A percentile compares a stretch with the other conserved stretches of the same genome.
Conservation (phyloP, 2,797 vertebrate species). For the Enteromius paludinosus region DNA sequence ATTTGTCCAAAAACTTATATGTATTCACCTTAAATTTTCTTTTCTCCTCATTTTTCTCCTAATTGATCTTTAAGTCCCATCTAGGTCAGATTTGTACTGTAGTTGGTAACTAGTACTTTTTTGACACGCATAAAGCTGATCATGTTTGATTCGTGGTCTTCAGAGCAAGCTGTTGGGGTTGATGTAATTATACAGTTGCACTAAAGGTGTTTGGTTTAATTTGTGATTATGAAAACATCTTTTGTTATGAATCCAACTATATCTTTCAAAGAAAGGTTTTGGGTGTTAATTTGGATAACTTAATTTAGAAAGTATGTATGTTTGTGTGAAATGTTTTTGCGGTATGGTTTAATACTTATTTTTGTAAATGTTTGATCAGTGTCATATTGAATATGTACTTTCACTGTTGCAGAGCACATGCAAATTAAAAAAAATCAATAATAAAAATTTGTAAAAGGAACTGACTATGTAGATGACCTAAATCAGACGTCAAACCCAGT, state of each 20-base stretch:
- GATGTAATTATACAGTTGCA: constrained; percentile 66
- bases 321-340: constrained; percentile 25
- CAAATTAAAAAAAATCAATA: constrained; percentile 75
- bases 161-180: constrained; percentile 67
- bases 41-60: neutral
- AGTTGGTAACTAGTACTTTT: neutral
- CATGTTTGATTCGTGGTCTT: constrained; percentile 16
- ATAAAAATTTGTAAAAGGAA: constrained; percentile 56
- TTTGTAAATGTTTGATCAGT: constrained; percentile 42
- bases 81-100: neutral
- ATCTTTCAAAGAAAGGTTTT: constrained; percentile 29
- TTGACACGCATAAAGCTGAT: neutral
- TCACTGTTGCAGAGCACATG: constrained; percentile 77
- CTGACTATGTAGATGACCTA: neutral
- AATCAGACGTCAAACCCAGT: neutral
- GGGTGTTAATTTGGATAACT: neutral
- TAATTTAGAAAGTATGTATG: constrained; percentile 13
- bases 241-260: neutral
- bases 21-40: neutral
- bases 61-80: neutral
- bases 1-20: neutral
- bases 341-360: constrained; percentile 41
- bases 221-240: neutral
- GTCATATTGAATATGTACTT: constrained; percentile 47
- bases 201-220: constrained; percentile 42